These are phyloP conservation scores for chimpanzee (Pan troglodytes) DNA, from an alignment of 2,113 vertebrate species.

Conservation along the genomic window NHGRI_mPanTro3-v2.1_pri NC_072421.2:133401501-133402000, in stretches of 20 bases:
- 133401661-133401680: constrained; percentile 25
- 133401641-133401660: constrained; percentile 3
- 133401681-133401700: not conserved
- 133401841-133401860: not conserved
- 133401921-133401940: constrained; percentile 39
- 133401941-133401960: constrained; percentile 44
- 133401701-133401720: not conserved
- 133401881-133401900: constrained; percentile 42
- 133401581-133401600: constrained; percentile 30
- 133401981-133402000: constrained; percentile 53
- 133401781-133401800: constrained; percentile 29
- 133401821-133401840: constrained; percentile 22
- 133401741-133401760: constrained; percentile 4
- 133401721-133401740: not conserved
- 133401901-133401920: constrained; percentile 15
- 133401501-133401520: constrained; percentile 4
- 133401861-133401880: constrained; percentile 42
- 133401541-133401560: not conserved
- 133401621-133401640: constrained; percentile 5
- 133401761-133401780: constrained; percentile 28
- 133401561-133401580: not conserved
- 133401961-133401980: constrained; percentile 42
- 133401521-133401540: not conserved
- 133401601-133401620: not conserved
- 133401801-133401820: not conserved